These are phyloP conservation scores for Coregonus ussuriensis DNA, from an alignment of 2,797 vertebrate species.

Conservation along the genomic window DNA sequence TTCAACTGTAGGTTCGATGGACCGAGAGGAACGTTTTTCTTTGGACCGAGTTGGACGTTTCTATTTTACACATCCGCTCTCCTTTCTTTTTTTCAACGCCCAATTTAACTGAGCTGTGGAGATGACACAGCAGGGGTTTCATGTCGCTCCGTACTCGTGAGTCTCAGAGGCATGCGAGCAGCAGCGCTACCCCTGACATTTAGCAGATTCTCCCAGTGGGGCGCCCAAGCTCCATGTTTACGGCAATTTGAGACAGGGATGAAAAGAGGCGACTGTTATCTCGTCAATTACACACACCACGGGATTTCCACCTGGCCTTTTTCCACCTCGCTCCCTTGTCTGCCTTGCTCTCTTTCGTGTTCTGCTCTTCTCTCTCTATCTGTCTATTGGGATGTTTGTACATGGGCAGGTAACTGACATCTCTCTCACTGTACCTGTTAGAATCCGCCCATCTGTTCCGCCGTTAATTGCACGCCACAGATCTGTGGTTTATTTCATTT, in stretches of 20 bases:
- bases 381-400: slow-evolving; percentile 9
- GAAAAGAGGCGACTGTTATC: slow-evolving; percentile 49
- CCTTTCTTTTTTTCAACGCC: slow-evolving; percentile 10
- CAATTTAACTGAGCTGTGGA: slow-evolving; percentile 13
- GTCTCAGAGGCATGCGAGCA: slow-evolving; percentile 30
- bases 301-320: slow-evolving; percentile 54
- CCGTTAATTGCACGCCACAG: slow-evolving; percentile 51
- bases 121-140: slow-evolving; percentile 17
- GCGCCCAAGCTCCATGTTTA: slow-evolving; percentile 33
- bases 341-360: background rate
- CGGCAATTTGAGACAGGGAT: slow-evolving; percentile 36
- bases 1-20: background rate
- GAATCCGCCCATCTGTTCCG: slow-evolving; percentile 59
- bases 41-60: background rate
- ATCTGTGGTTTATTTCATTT: slow-evolving; percentile 51
- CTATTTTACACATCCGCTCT: background rate
- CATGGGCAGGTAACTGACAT: slow-evolving; percentile 5
- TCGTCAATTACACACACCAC: slow-evolving; percentile 51
- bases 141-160: slow-evolving; percentile 19
- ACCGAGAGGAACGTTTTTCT: background rate
- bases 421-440: slow-evolving; percentile 34
- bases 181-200: slow-evolving; percentile 56
- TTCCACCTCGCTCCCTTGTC: slow-evolving; percentile 12
- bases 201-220: slow-evolving; percentile 52
- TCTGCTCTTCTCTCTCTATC: background rate